A percentile compares a stretch with the other conserved stretches of the same genome.
Conservation (phyloP, 2,888 invertebrate genomes). For the Mayetiola destructor region DNA sequence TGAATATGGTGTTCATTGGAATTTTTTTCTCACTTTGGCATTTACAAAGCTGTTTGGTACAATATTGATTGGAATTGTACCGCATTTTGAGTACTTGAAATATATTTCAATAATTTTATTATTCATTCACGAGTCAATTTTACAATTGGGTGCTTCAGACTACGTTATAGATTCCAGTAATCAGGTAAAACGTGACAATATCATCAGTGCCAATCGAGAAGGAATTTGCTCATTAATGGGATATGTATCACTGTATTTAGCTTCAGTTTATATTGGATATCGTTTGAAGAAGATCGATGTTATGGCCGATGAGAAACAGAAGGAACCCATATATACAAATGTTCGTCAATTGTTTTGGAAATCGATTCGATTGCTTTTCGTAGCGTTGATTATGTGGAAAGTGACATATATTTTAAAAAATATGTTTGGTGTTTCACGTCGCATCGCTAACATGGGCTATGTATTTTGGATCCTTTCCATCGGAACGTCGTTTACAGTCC, state of each 20-base stretch:
- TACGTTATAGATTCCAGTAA: constrained; percentile 49
- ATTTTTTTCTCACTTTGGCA: constrained; percentile 92
- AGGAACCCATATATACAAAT: not conserved
- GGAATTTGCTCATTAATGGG: constrained; percentile 77
- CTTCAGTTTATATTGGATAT: constrained; percentile 50
- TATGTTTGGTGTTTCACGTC: constrained; percentile 52
- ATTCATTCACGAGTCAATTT: constrained; percentile 48
- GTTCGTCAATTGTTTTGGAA: constrained; percentile 21
- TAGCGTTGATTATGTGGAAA: constrained; percentile 33
- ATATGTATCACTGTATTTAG: constrained; percentile 68
- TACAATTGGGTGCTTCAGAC: constrained; percentile 47
- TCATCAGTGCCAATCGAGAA: constrained; percentile 78
- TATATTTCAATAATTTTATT: constrained; percentile 42
- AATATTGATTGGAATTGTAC: constrained; percentile 41
- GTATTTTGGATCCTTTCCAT: constrained; percentile 59
- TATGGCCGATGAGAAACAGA: not conserved
- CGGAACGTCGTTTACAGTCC: constrained; percentile 40
- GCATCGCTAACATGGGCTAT: constrained; percentile 72
- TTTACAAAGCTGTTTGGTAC: constrained; percentile 61
- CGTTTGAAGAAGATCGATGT: constrained; percentile 31
- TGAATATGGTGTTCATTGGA: constrained; percentile 97
- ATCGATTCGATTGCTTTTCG: constrained; percentile 22
- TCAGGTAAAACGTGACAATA: constrained; percentile 39
- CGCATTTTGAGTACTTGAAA: constrained; percentile 37
- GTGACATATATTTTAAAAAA: constrained; percentile 37